Conservation (phyloP, 2,888 invertebrate genomes). For the Agrotis exclamationis region DNA sequence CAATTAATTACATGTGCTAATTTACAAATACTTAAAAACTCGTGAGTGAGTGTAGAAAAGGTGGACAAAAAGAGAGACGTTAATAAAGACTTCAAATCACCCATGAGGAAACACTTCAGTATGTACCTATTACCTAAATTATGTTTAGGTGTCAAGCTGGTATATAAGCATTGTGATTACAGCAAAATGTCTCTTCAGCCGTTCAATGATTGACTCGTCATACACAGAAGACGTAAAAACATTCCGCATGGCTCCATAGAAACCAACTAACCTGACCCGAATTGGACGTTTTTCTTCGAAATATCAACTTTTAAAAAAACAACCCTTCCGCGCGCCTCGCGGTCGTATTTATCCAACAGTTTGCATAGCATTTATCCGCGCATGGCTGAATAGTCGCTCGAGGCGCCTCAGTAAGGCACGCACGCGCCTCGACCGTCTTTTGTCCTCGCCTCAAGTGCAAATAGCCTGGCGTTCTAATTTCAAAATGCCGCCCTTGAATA, state of each 20-base stretch:
- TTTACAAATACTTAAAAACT: no score
- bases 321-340: conserved; percentile 46
- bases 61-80: no score
- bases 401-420: conserved; percentile 78
- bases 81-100: no score
- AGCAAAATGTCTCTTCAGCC: no score
- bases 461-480: conserved; percentile 88
- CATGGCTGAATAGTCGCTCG: conserved; percentile 70
- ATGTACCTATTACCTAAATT: no score
- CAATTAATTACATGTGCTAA: no score
- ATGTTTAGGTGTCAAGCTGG: no score
- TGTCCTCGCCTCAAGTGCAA: conserved; percentile 84
- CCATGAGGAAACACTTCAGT: no score
- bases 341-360: conserved; percentile 68
- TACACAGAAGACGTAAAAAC: not conserved
- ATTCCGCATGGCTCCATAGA: not conserved
- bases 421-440: conserved; percentile 76
- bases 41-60: no score
- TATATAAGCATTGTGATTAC: no score
- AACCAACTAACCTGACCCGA: conserved; percentile 44
- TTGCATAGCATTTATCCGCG: conserved; percentile 70
- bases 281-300: conserved; percentile 42
- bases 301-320: conserved; percentile 49
- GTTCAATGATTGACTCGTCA: no score
- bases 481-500: conserved; percentile 79